Conservation (phyloP, 2,113 vertebrate species). For the Lepus europaeus region DNA sequence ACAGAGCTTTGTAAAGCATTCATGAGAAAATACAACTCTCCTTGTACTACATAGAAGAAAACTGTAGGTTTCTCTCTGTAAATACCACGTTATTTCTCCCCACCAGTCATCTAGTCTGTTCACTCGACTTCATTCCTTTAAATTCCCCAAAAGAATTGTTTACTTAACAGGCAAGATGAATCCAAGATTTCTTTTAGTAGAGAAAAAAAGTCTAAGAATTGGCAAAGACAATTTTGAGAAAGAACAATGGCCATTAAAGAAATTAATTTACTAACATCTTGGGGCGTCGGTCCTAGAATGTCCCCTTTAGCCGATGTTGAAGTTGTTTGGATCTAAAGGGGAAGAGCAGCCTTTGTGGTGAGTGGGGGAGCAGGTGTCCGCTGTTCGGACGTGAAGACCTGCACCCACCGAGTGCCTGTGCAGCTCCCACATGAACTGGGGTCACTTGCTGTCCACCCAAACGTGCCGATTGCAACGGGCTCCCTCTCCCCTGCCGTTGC, state of each 20-base stretch:
- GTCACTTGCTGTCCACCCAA: not conserved
- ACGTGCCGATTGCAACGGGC: conserved; percentile 23
- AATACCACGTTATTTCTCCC: not conserved
- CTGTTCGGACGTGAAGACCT: conserved; percentile 42
- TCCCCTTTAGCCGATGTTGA: conserved; percentile 6
- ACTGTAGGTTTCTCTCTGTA: not conserved
- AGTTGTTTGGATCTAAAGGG: conserved; percentile 5
- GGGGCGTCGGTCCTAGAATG: not conserved
- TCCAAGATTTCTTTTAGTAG: conserved; percentile 3
- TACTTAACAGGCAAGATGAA: conserved; percentile 56
- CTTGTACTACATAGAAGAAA: conserved; percentile 43
- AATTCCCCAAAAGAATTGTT: not conserved
- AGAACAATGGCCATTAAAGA: conserved; percentile 15
- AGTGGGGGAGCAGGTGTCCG: not conserved
- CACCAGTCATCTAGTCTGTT: not conserved
- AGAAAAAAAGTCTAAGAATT: conserved; percentile 56
- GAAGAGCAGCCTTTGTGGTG: not conserved
- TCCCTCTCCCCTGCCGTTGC: not conserved
- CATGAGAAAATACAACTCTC: conserved; percentile 25
- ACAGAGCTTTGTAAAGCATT: conserved; percentile 5
- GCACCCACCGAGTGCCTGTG: too few relatives aligned
- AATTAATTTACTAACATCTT: conserved; percentile 38
- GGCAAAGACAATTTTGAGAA: conserved; percentile 35
- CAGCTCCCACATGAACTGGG: too few relatives aligned
- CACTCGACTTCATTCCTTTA: conserved; percentile 43